Base-by-base conservation (phyloP, 2,888 invertebrate genomes). In the Leptopilina myrica region DNA sequence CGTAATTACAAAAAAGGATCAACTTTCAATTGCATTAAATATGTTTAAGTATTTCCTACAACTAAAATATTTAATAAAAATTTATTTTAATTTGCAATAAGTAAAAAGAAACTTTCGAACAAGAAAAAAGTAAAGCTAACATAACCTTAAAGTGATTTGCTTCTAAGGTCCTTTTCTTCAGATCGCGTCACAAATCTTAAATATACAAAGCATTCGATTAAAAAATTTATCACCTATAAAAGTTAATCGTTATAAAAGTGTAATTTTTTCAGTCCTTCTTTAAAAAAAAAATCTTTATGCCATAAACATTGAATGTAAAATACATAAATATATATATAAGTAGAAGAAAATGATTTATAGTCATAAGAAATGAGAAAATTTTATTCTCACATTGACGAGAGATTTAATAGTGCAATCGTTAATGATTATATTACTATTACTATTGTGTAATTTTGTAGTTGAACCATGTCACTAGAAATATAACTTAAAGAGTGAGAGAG, bases 401-500 rank as follows among this genome's bases (percentile, higher is more conserved):
- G 15, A 62, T 62, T 62, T 62, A 62, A 62, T 62, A 62, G 62
- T 62, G 15, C 15, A 20, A 15, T 62, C 15, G 20, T 62, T 62
- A 62, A 62, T 62, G 62, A 62, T 62, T 62, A 20, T 62, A 62
- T 20, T 62, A 62, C 20, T 62, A 15, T 62, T 6, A 62, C 62
- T 15, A 62, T 62, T 62, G 62, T 5, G 62, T 62, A 62, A 62
- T 66, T 20, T 43, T 66, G 43, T 43, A 66, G 66, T 66, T 66
- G 43, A 43, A 43, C 40, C 20, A 33, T 43, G 53, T 69, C 14
- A 26, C 69, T 69, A 26, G 69, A 69, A 53, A 69, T 49, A 49
- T 20, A 20, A 62, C 33, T 73, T 73, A 33, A 20, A 33, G 33
- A 33, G 33, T 3, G 5, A 33, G 33, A 33, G 33, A 33, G 33